These are phyloP conservation scores for Tapirus indicus DNA, from an alignment of 2,797 vertebrate genomes.

Conservation along the genomic window DNA sequence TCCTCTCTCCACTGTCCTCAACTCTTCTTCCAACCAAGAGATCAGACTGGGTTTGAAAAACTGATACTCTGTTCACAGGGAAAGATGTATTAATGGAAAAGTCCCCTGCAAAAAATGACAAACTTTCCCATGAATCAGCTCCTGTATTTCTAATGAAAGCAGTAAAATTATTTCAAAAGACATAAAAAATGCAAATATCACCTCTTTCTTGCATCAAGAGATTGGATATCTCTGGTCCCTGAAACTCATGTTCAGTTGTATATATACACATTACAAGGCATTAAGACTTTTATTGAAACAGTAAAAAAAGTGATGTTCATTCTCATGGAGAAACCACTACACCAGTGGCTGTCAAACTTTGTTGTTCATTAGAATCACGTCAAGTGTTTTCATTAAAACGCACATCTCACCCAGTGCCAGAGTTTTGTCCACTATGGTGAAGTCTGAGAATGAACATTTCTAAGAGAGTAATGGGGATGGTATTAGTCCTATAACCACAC, in stretches of 20 bases:
- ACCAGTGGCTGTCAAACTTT: background rate
- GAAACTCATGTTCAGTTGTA: background rate
- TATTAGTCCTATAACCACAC: background rate
- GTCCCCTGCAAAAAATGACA: background rate
- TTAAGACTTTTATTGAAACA: background rate
- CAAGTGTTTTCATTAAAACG: background rate
- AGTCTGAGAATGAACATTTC: background rate
- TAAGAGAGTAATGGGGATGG: background rate
- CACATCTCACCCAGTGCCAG: background rate
- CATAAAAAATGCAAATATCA: background rate
- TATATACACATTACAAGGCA: background rate
- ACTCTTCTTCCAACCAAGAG: conserved; percentile 32
- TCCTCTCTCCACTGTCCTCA: background rate
- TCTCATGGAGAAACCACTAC: background rate
- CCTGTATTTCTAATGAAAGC: background rate
- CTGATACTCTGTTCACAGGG: background rate
- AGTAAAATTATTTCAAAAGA: background rate
- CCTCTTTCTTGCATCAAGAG: background rate
- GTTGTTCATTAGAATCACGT: background rate
- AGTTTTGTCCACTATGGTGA: background rate
- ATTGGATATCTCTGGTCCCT: background rate
- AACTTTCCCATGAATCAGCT: background rate
- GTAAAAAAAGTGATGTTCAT: background rate
- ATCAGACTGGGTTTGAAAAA: conserved; percentile 4
- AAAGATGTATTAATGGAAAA: background rate